Percentiles rank a stretch among this genome's conserved stretches.
phyloP scores from a whole-genome alignment of 2,888 invertebrate genomes.

The Drosophila merina region DNA sequence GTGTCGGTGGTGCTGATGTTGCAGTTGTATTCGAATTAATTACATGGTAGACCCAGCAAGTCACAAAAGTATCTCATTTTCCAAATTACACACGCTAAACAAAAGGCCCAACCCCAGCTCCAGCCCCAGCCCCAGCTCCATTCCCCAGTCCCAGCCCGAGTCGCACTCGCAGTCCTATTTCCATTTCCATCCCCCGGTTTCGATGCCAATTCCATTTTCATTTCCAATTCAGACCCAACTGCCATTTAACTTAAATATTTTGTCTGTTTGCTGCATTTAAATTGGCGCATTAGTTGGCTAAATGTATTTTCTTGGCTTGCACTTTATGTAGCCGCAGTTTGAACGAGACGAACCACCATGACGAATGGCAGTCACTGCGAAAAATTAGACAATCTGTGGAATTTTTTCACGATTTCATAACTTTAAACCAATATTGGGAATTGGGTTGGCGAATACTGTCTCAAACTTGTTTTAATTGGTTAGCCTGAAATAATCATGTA shows the following conservation, averaged over 20 bases:
- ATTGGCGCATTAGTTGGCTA: slow-evolving; percentile 75
- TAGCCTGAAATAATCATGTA: slow-evolving; percentile 18
- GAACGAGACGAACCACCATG: slow-evolving; percentile 63
- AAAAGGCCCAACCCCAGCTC: slow-evolving; percentile 16
- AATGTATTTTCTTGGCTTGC: slow-evolving; percentile 61
- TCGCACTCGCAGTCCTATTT: slow-evolving; percentile 12
- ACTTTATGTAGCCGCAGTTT: slow-evolving; percentile 35
- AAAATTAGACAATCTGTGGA: background rate
- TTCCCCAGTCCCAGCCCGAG: slow-evolving; percentile 11
- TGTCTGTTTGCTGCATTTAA: slow-evolving; percentile 71
- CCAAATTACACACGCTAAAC: slow-evolving; percentile 61
- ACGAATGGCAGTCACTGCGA: slow-evolving; percentile 56
- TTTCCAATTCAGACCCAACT: slow-evolving; percentile 57
- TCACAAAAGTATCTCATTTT: slow-evolving; percentile 77
- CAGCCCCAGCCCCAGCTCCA: slow-evolving; percentile 20
- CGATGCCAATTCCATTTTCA: slow-evolving; percentile 48
- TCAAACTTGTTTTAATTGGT: slow-evolving; percentile 21
- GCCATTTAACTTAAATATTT: slow-evolving; percentile 74
- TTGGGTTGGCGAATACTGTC: background rate
- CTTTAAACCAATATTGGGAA: no score
- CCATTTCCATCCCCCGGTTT: slow-evolving; percentile 42
- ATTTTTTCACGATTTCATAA: background rate
- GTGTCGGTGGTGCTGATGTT: slow-evolving; percentile 12
- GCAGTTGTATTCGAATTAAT: slow-evolving; percentile 63
- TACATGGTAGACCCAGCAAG: slow-evolving; percentile 59